Base-by-base conservation (phyloP, 2,113 vertebrate species). In the Elephantulus edwardii region DNA sequence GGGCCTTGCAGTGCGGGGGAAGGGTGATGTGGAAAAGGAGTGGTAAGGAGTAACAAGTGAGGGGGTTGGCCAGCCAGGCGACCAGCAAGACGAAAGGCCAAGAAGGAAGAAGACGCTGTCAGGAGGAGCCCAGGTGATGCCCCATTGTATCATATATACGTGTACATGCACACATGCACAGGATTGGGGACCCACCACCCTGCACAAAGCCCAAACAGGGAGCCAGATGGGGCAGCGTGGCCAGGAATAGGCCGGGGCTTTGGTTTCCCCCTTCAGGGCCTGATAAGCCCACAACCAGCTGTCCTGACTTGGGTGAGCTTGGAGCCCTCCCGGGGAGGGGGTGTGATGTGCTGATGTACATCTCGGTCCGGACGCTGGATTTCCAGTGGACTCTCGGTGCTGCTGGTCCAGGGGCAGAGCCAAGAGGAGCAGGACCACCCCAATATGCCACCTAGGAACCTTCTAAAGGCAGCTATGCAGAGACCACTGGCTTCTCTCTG, bases 21-120 rank as follows among this genome's bases (percentile, higher is more conserved):
- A n/a, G n/a, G n/a, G n/a, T 5, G 26, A 40, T 40, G 1, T 0
- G n/a, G 19, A 2, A 3, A 28, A 33, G 60, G 4, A 13, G 17
- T 17, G 22, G 11, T 58, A 17, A 54, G 58, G 3, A 11, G 71
- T n/a, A 12, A 1, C 4, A 3, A 1, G 30, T 0, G n/a, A 12
- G 4, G n/a, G 22, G 5, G 11, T 2, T 7, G 16, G 30, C 70
- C 17, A 44, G 30, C 50, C 60, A 12, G 68, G 44, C 3, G 20
- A 42, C 35, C 3, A 4, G 2, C 62, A 13, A 8, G 33, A 3
- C 33, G 6, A 12, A 0, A 30, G 22, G 26, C 8, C 10, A n/a
- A 28, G 0, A 3, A 20, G 22, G 2, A 1, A 0, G 0, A 3
- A 1, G 35, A 7, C 19, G 22, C n/a, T 6, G 8, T 14, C 8